Evolutionary conservation across 2,888 invertebrate genomes (phyloP).

Genomic region (Lypha dubia): DNA sequence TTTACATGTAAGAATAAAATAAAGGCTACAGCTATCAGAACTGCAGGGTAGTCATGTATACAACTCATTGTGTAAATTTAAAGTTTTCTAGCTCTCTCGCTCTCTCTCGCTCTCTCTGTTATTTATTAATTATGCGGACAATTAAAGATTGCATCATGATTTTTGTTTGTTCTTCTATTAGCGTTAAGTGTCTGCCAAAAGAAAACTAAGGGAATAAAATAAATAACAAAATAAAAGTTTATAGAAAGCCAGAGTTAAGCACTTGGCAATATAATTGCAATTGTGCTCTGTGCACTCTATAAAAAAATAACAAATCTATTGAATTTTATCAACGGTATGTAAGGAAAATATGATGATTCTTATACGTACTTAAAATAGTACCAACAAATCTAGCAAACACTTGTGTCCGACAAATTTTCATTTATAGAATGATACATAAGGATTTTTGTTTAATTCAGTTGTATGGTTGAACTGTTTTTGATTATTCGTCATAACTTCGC

Average conservation of each 20-base stretch:
- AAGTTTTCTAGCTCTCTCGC: too few relatives aligned
- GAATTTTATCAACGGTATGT: too few relatives aligned
- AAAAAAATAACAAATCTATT: neutral
- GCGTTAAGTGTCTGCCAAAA: slow-evolving; percentile 56
- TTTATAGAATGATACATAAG: too few relatives aligned
- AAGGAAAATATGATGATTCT: too few relatives aligned
- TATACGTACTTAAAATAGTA: too few relatives aligned
- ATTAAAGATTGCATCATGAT: slow-evolving; percentile 67
- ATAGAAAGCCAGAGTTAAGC: neutral
- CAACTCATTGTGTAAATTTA: neutral
- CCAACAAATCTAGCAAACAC: too few relatives aligned
- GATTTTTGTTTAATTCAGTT: too few relatives aligned
- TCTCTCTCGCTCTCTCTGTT: too few relatives aligned
- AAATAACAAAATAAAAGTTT: neutral
- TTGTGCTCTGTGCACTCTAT: slow-evolving; percentile 3
- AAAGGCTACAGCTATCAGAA: neutral
- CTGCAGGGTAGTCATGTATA: neutral
- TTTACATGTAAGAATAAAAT: too few relatives aligned
- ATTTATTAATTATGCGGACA: slow-evolving; percentile 65
- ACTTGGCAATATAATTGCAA: slow-evolving; percentile 61
- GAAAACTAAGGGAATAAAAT: slow-evolving; percentile 33
- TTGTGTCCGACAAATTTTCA: too few relatives aligned
- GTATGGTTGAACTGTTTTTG: too few relatives aligned
- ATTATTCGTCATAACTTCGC: too few relatives aligned
- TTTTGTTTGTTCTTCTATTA: slow-evolving; percentile 48